These are phyloP conservation scores for Pleuronectes platessa DNA, from an alignment of 2,113 vertebrate genomes.

Conservation along the genomic window DNA sequence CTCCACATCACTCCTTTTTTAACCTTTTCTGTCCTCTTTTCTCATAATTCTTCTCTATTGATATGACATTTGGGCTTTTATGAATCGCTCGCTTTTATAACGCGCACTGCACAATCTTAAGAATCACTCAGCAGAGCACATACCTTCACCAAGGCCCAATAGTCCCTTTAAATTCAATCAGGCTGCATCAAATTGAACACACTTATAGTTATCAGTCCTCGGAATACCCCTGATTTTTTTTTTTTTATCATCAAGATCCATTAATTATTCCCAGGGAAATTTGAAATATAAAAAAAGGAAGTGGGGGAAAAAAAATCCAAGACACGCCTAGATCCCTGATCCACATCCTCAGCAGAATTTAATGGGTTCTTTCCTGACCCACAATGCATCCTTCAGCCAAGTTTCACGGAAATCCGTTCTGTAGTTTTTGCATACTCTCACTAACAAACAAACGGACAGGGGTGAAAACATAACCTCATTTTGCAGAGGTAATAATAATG, in stretches of 20 bases:
- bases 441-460: background rate
- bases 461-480: background rate
- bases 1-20: conserved; percentile 23
- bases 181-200: background rate
- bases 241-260: no score
- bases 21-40: conserved; percentile 10
- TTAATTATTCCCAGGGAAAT: background rate
- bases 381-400: no score
- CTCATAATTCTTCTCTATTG: conserved; percentile 16
- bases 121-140: background rate
- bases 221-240: background rate
- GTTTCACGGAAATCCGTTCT: background rate
- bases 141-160: background rate
- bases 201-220: background rate
- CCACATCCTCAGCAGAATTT: background rate
- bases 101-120: conserved; percentile 16
- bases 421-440: background rate
- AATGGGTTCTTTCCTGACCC: background rate
- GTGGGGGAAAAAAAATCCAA: background rate
- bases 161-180: background rate
- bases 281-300: background rate
- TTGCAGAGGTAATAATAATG: background rate
- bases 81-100: conserved; percentile 39
- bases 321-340: background rate
- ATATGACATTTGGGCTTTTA: conserved; percentile 30